phyloP scores from a whole-genome alignment of 2,888 invertebrate species.

The Netelia virgata region DNA sequence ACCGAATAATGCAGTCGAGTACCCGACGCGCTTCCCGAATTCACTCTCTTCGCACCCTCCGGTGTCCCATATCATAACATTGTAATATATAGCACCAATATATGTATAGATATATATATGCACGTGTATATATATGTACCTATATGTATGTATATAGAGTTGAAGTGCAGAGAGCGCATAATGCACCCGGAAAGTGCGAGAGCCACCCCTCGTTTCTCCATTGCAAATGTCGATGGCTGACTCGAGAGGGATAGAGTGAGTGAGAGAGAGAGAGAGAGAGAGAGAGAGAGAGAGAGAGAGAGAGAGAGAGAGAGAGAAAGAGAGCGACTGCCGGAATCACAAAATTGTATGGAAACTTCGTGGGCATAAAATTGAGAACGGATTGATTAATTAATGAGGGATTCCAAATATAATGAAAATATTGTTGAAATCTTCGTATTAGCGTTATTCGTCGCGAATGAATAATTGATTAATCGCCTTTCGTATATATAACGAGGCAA shows the following conservation, averaged over 20 bases:
- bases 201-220: constrained; percentile 16
- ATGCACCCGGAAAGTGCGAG: constrained; percentile 39
- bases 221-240: constrained; percentile 16
- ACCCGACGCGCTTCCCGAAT: constrained; percentile 52
- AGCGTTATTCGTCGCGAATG: no score
- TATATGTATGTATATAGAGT: not conserved
- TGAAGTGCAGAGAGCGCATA: constrained; percentile 40
- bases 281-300: not conserved
- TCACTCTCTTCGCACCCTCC: constrained; percentile 61
- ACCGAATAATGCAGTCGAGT: constrained; percentile 61
- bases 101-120: not conserved
- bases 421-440: not conserved
- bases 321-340: not conserved
- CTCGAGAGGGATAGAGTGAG: not conserved
- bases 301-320: not conserved
- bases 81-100: constrained; percentile 12
- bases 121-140: not conserved
- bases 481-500: no score
- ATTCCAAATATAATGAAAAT: not conserved
- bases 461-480: no score
- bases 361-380: not conserved
- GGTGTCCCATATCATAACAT: constrained; percentile 42
- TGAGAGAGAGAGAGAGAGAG: not conserved
- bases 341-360: constrained; percentile 21
- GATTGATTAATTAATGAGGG: constrained; percentile 39